phyloP scores from a whole-genome alignment of 1,140 invertebrate genomes.

The Listronotus oregonensis region DNA sequence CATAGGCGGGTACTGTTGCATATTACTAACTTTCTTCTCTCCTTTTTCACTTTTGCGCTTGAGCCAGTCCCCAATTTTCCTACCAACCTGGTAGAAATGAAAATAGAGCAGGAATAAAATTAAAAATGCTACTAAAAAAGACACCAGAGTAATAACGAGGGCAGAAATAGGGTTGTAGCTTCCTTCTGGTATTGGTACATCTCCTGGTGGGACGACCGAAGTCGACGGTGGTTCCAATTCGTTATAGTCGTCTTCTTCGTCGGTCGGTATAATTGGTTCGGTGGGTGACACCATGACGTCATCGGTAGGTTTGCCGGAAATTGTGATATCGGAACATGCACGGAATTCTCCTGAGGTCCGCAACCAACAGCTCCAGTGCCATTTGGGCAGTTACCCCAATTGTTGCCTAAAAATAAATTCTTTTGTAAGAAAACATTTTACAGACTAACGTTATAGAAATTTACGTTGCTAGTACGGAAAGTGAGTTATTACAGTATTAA shows the following conservation, averaged over 20 bases:
- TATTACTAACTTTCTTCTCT: conserved; percentile 22
- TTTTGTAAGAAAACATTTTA: no score
- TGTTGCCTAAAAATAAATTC: conserved; percentile 60
- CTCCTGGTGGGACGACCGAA: background rate
- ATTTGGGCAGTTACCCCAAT: conserved; percentile 76
- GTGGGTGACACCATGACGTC: conserved; percentile 36
- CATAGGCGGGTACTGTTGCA: conserved; percentile 28
- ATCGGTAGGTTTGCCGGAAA: conserved; percentile 55
- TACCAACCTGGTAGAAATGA: conserved; percentile 55
- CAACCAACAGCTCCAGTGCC: conserved; percentile 77
- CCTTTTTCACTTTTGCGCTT: conserved; percentile 39
- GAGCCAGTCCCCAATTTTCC: conserved; percentile 48
- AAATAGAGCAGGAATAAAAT: conserved; percentile 54
- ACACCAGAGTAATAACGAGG: conserved; percentile 48
- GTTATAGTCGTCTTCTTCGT: conserved; percentile 32
- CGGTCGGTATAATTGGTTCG: conserved; percentile 24
- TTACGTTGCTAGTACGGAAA: no score
- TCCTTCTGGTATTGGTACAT: conserved; percentile 36
- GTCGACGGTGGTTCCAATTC: conserved; percentile 27
- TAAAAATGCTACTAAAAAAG: conserved; percentile 55
- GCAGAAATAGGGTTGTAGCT: conserved; percentile 48
- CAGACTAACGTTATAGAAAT: no score
- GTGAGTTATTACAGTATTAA: no score
- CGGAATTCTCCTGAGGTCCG: conserved; percentile 85
- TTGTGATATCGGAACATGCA: conserved; percentile 80